A percentile compares a stretch with the other conserved stretches of the same genome.
These are phyloP conservation scores for Calephelis virginiensis DNA, from an alignment of 1,140 invertebrate species.

Conservation along the genomic window DNA sequence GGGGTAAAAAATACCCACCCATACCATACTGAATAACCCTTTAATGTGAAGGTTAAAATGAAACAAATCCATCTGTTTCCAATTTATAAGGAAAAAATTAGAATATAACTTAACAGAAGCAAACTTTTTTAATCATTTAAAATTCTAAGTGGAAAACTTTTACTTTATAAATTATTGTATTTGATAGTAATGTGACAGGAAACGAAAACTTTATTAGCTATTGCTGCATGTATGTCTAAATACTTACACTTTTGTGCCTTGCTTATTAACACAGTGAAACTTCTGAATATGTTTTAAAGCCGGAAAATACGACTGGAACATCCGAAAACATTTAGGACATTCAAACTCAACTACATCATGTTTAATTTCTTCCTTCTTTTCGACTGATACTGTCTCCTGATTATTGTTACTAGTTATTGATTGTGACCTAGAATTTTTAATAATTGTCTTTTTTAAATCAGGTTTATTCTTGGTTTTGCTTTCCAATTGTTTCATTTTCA, in stretches of 20 bases:
- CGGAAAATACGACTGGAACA: conserved; percentile 41
- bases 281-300: conserved; percentile 56
- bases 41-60: no score
- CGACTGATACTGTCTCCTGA: not conserved
- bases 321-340: conserved; percentile 45
- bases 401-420: conserved; percentile 19
- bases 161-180: no score
- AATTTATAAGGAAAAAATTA: no score
- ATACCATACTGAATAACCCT: no score
- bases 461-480: conserved; percentile 18
- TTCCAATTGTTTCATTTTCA: conserved; percentile 27
- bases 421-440: conserved; percentile 14
- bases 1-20: no score
- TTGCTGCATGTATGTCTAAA: not conserved
- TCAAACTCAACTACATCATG: conserved; percentile 38
- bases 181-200: no score
- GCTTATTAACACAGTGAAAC: conserved; percentile 38
- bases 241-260: conserved; percentile 49
- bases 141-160: no score
- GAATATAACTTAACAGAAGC: no score
- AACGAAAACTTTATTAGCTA: no score
- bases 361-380: conserved; percentile 1
- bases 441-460: conserved; percentile 19
- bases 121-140: no score
- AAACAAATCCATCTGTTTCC: no score